A percentile compares a stretch with the other conserved stretches of the same genome.
Conservation (phyloP, 2,888 invertebrate genomes). For the Melieria crassipennis region DNA sequence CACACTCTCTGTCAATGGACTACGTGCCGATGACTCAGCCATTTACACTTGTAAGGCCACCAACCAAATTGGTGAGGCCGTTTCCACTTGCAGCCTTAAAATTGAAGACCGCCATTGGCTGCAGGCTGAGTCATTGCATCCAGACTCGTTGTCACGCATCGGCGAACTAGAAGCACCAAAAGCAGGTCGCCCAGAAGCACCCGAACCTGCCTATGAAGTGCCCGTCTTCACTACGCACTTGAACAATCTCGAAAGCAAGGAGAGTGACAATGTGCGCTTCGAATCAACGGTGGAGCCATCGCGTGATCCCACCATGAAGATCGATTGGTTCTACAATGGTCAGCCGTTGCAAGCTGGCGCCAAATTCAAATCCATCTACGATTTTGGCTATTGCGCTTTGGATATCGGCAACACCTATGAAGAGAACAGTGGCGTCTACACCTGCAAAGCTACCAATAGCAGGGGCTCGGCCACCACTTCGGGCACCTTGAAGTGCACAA, state of each 20-base stretch:
- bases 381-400: constrained; percentile 95
- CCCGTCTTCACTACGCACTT: constrained; percentile 92
- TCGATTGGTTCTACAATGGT: constrained; percentile 96
- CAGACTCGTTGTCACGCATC: constrained; percentile 87
- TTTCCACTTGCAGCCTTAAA: constrained; percentile 89
- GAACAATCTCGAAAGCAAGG: constrained; percentile 88
- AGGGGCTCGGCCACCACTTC: constrained; percentile 91
- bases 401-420: constrained; percentile 88
- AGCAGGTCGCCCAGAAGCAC: constrained; percentile 73
- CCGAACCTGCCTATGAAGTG: constrained; percentile 82
- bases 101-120: constrained; percentile 90
- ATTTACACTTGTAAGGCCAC: constrained; percentile 95
- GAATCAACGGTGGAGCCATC: constrained; percentile 93
- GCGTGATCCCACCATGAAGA: constrained; percentile 87
- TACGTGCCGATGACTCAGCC: constrained; percentile 91
- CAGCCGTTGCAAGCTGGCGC: constrained; percentile 88
- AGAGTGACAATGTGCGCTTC: constrained; percentile 89
- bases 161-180: constrained; percentile 86
- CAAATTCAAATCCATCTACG: constrained; percentile 91
- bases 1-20: constrained; percentile 86
- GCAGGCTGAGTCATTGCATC: constrained; percentile 86
- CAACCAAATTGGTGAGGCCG: constrained; percentile 93
- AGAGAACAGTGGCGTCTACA: constrained; percentile 92
- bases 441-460: constrained; percentile 87
- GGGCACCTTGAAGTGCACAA: constrained; percentile 85